Evolutionary conservation across 2,888 invertebrate species (phyloP), one percentile per base, ranked within the genome.

Genomic region (Lymantria monacha): DNA sequence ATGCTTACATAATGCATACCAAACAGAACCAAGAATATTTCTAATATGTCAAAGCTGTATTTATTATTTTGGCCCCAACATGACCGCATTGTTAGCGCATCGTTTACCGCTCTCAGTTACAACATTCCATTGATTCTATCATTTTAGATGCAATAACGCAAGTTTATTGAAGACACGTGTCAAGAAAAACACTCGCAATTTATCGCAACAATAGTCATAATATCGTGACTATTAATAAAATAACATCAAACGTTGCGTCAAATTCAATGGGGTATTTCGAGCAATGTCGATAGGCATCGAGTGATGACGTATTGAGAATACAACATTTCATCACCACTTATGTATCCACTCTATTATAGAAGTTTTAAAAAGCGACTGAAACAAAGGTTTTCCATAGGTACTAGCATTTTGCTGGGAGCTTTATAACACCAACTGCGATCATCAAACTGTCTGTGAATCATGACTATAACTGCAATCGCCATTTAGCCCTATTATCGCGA

Each of bases 151-250:
- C 66, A 62, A 58, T 53, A 45, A 15, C 3, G n/a, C 53, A 51
- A 58, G 53, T 56, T 57, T 57, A 50, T 51, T 55, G 62, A 64
- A 65, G 64, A 69, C 73, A 74, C 70, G 72, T 63, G 70, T 69
- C 67, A 64, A 73, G 78, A 80, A 79, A 79, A 81, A 68, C 71
- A 55, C 68, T 73, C 61, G 64, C 69, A 81, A 83, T 81, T 69
- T 60, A 50, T 51, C 60, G 69, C 66, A 58, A 74, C 79, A 75
- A 75, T 81, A 76, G 63, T 76, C 73, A 81, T 65, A 72, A 76
- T 71, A 53, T 74, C 74, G 69, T 70, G 76, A 73, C 63, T 75
- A 73, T 72, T 68, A 64, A 22, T 22, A 22, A 22, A 22, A 22
- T 22, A 22, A 63, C 70, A 71, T 74, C 59, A 66, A 61, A 53